These are phyloP conservation scores for Didymodactylos carnosus DNA, from an alignment of 2,888 invertebrate species.

Conservation along the genomic window DNA sequence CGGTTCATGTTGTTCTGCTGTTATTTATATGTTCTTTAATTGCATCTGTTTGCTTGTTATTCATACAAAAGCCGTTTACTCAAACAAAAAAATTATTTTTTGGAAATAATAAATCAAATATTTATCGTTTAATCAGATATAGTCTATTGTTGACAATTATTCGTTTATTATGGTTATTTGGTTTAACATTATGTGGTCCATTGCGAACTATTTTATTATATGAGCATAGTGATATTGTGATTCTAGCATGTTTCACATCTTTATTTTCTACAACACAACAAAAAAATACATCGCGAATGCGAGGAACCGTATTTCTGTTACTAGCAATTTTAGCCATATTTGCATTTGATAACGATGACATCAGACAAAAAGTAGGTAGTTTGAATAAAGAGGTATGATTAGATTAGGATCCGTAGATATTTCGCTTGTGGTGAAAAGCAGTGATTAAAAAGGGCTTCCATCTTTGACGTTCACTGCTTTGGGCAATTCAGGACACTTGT, in stretches of 20 bases:
- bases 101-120: neutral
- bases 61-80: conserved; percentile 11
- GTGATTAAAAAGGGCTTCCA: too few relatives aligned
- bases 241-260: neutral
- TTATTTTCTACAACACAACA: conserved; percentile 1
- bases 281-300: neutral
- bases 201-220: conserved; percentile 7
- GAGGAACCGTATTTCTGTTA: neutral
- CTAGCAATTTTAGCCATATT: neutral
- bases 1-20: neutral
- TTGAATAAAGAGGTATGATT: too few relatives aligned
- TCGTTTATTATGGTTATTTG: conserved; percentile 2
- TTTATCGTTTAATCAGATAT: conserved; percentile 4
- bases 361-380: neutral
- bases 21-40: conserved; percentile 1
- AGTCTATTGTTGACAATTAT: neutral
- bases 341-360: conserved; percentile 12
- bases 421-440: too few relatives aligned
- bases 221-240: conserved; percentile 5
- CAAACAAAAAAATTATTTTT: neutral
- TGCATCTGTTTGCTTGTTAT: neutral
- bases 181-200: conserved; percentile 11
- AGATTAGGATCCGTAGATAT: too few relatives aligned
- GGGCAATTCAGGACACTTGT: too few relatives aligned
- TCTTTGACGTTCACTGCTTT: too few relatives aligned